Evolutionary conservation across 1,140 invertebrate genomes (phyloP), one percentile per base, ranked within the genome.

Genomic region (Hylyphantes graminicola): DNA sequence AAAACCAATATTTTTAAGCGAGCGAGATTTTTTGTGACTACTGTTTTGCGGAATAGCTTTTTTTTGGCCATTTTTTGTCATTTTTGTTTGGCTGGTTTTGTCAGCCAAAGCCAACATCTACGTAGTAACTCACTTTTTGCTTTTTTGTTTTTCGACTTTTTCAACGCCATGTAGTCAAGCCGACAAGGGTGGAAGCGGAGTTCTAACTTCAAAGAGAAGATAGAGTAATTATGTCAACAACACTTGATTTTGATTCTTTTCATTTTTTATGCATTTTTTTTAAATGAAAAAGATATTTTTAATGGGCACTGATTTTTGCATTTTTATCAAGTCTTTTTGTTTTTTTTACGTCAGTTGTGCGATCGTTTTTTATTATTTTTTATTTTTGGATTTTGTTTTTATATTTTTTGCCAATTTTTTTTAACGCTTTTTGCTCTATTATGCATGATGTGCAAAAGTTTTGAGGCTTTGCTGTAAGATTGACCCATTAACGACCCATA

Each of bases 151-250:
- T 65, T 65, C 81, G 73, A 85, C 73, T 85, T 85, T 85, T 85
- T 85, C 82, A 70, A 59, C 82, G 73, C 73, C 65, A 35, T 35
- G 54, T 79, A 85, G 84, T 79, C 84, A 78, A 85, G 84, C 76
- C 75, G 84, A 59, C 84, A 85, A 68, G 84, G 84, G 51, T 96
- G 95, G 95, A 95, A 95, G 93, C 94, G 94, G 94, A 96, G 95
- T 93, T 93, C 94, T 92, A 94, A 96, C 94, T 96, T 96, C 95
- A 95, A 93, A 94, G 94, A 96, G 93, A 95, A 95, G 92, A 95
- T 96, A 85, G 87, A 87, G 87, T 87, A 87, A 85, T 87, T 75
- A 77, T 86, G 17, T 83, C 68, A 83, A 83, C 70, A 83, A 83
- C 35, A 35, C 80, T 83, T 83, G 80, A 83, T 83, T 83, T 83